phyloP scores from a whole-genome alignment of 2,888 invertebrate species.

The Melanargia galathea region DNA sequence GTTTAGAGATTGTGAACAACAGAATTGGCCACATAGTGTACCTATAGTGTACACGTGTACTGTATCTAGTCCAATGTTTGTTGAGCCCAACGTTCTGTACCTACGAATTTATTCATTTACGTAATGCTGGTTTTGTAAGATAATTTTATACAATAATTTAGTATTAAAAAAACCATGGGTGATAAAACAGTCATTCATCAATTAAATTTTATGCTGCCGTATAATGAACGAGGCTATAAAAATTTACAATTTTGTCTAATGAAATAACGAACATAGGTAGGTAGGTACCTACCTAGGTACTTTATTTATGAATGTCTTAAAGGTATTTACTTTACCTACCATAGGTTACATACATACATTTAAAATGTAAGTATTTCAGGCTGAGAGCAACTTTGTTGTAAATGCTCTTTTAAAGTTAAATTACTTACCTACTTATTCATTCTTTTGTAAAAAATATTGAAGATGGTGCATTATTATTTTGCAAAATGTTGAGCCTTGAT shows the following conservation, averaged over 20 bases:
- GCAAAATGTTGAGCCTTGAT: not conserved
- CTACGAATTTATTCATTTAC: not conserved
- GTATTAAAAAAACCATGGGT: conserved; percentile 23
- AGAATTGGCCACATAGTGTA: too few relatives aligned
- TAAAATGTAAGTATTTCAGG: too few relatives aligned
- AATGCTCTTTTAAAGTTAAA: too few relatives aligned
- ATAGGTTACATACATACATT: too few relatives aligned
- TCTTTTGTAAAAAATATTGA: too few relatives aligned
- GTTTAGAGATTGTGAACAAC: too few relatives aligned
- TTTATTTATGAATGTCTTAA: conserved; percentile 13
- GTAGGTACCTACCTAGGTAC: too few relatives aligned
- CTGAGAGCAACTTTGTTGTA: too few relatives aligned
- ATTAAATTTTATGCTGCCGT: conserved; percentile 33
- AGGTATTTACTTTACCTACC: not conserved
- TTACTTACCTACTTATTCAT: too few relatives aligned
- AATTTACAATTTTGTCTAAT: conserved; percentile 27
- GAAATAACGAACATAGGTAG: conserved; percentile 24
- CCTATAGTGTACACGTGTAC: conserved; percentile 41
- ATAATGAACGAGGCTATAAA: conserved; percentile 29
- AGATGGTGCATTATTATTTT: not conserved
- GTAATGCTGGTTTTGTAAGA: conserved; percentile 4
- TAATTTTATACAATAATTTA: conserved; percentile 28
- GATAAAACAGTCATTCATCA: conserved; percentile 33
- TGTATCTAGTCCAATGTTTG: conserved; percentile 18
- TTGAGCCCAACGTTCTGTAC: not conserved